Percentiles rank a stretch among this genome's conserved stretches.
Evolutionary conservation across 2,888 invertebrate species (phyloP).

Genomic region (Balanococcus diminutus): DNA sequence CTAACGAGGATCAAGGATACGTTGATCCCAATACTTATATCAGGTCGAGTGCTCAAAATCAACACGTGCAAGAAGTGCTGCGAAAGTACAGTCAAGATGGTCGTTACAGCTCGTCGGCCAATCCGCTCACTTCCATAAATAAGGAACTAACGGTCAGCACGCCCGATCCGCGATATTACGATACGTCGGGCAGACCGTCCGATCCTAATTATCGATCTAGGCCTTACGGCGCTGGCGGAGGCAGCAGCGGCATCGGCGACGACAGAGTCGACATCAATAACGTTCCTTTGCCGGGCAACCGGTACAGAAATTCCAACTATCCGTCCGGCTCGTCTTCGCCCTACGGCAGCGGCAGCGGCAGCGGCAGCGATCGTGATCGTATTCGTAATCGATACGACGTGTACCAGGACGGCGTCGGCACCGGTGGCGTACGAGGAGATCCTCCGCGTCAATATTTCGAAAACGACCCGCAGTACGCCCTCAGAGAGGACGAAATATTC

Average conservation of each 20-base stretch:
- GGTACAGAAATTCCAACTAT: background rate
- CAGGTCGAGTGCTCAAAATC: slow-evolving; percentile 38
- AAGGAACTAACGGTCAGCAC: slow-evolving; percentile 28
- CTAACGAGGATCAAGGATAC: slow-evolving; percentile 29
- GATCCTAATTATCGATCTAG: background rate
- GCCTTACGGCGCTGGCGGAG: background rate
- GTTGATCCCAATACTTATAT: slow-evolving; percentile 55
- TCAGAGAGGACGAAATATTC: slow-evolving; percentile 62
- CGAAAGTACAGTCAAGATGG: slow-evolving; percentile 45
- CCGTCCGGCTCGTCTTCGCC: too few species aligned
- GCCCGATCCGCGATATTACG: slow-evolving; percentile 45
- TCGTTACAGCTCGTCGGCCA: background rate
- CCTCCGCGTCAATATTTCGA: slow-evolving; percentile 52
- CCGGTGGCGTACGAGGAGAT: background rate
- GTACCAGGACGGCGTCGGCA: background rate
- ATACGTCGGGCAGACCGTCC: background rate
- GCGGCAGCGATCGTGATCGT: background rate
- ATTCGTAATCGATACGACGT: slow-evolving; percentile 40
- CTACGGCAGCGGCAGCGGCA: too few species aligned
- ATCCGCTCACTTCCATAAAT: background rate
- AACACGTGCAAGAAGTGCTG: slow-evolving; percentile 47
- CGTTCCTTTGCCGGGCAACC: background rate
- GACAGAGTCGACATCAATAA: background rate
- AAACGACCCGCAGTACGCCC: slow-evolving; percentile 50
- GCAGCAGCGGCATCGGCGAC: background rate